These are phyloP conservation scores for Drosophila birchii DNA, from an alignment of 2,888 invertebrate genomes.

Conservation along the genomic window DNA sequence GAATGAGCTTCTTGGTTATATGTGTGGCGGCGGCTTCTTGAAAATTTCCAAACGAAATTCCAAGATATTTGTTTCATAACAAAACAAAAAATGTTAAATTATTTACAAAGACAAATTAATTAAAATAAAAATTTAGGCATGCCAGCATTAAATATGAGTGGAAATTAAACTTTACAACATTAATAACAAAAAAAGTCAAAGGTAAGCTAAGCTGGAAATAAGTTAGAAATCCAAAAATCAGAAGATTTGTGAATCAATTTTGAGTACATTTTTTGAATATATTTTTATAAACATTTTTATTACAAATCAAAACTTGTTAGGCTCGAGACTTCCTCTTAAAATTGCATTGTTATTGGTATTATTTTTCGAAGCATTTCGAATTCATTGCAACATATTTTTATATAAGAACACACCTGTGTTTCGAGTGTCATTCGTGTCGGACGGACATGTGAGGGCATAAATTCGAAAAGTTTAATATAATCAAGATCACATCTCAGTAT, in stretches of 20 bases:
- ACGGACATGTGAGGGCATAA: constrained; percentile 29
- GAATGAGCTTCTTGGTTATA: not conserved
- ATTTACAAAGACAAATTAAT: not conserved
- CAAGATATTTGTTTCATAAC: not conserved
- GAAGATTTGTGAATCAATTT: not conserved
- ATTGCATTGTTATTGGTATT: constrained; percentile 8
- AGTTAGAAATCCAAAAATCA: not conserved
- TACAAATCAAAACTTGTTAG: constrained; percentile 7
- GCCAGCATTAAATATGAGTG: not conserved
- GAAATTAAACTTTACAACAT: not conserved
- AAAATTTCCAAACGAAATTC: not conserved
- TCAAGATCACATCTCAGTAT: constrained; percentile 18
- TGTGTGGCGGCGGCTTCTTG: constrained; percentile 7
- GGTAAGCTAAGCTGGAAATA: not conserved
- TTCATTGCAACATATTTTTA: constrained; percentile 32
- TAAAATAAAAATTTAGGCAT: not conserved
- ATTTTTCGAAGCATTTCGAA: constrained; percentile 4
- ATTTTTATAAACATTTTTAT: too few species aligned
- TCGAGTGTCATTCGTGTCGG: constrained; percentile 32
- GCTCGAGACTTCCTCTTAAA: constrained; percentile 17
- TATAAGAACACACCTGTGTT: constrained; percentile 41
- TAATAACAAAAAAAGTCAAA: too few species aligned
- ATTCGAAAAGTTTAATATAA: constrained; percentile 16
- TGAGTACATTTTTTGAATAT: too few species aligned
- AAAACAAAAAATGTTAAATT: too few species aligned